Percentiles rank a stretch among this genome's conserved stretches.
These are phyloP conservation scores for Poeciliopsis gracilis DNA, from an alignment of 2,797 vertebrate genomes.

Conservation along the genomic window DNA sequence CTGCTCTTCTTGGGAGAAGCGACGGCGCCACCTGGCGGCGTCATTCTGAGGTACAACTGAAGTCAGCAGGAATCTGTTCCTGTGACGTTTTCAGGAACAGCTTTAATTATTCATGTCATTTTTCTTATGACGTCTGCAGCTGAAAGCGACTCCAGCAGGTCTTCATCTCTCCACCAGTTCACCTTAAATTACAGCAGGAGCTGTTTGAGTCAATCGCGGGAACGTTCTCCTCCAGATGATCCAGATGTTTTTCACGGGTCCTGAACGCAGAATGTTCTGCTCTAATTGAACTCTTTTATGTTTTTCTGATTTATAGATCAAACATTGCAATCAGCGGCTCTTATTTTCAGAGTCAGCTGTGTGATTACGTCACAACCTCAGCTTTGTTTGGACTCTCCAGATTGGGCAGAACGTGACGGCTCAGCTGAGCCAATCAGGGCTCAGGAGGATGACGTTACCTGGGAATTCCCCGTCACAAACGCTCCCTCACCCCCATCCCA, in stretches of 20 bases:
- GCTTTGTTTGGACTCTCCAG: conserved; percentile 3
- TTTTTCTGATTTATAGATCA: not conserved
- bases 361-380: not conserved
- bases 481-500: not conserved
- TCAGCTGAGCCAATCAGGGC: conserved; percentile 56
- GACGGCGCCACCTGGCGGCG: not conserved
- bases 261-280: not conserved
- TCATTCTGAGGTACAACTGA: not conserved
- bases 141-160: not conserved
- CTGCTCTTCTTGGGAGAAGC: not conserved
- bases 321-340: not conserved
- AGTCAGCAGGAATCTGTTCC: not conserved
- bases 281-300: not conserved
- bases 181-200: not conserved
- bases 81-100: not conserved
- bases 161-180: not conserved
- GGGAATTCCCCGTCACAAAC: conserved; percentile 56
- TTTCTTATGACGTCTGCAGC: too few species aligned
- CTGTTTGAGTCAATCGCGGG: not conserved
- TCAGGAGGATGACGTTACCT: conserved; percentile 56
- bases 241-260: not conserved
- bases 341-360: not conserved
- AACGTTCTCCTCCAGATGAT: not conserved
- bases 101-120: not conserved
- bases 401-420: conserved; percentile 61